A percentile compares a stretch with the other conserved stretches of the same genome.
Evolutionary conservation across 2,888 invertebrate genomes (phyloP).

Genomic region (Polyploca ridens): DNA sequence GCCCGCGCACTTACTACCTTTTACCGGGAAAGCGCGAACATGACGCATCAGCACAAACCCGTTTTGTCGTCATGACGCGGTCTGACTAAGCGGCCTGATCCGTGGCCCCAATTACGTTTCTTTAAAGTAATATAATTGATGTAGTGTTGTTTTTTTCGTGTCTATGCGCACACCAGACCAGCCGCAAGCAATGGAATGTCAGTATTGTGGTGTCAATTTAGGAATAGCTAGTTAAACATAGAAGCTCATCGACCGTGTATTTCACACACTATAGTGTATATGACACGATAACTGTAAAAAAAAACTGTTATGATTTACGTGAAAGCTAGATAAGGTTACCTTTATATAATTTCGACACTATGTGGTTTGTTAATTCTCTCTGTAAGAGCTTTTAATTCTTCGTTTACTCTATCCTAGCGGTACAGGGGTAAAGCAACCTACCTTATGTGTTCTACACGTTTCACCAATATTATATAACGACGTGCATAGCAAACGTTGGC

Average conservation of each 20-base stretch:
- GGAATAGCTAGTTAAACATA: background rate
- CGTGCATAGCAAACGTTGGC: background rate
- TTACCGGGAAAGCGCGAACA: constrained; percentile 32
- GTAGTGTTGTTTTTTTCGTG: constrained; percentile 19
- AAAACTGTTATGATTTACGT: background rate
- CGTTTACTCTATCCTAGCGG: background rate
- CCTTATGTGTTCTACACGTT: background rate
- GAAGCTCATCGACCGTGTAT: background rate
- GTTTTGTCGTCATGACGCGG: constrained; percentile 50
- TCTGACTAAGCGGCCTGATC: constrained; percentile 50
- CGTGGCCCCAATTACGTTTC: constrained; percentile 52
- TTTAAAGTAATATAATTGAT: constrained; percentile 39
- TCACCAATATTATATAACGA: constrained; percentile 4
- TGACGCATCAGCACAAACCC: constrained; percentile 60
- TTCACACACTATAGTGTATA: background rate
- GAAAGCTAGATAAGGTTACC: background rate
- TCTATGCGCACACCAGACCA: constrained; percentile 1
- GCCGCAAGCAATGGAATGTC: constrained; percentile 1
- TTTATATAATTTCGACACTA: background rate
- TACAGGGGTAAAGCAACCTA: background rate
- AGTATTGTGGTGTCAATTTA: constrained; percentile 1
- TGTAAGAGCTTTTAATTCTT: background rate
- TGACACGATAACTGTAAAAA: background rate
- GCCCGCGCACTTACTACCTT: constrained; percentile 39
- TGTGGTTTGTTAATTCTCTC: background rate